Evolutionary conservation across 2,113 vertebrate genomes (phyloP), one percentile per base, ranked within the genome.

Genomic region (Aegithalos caudatus): DNA sequence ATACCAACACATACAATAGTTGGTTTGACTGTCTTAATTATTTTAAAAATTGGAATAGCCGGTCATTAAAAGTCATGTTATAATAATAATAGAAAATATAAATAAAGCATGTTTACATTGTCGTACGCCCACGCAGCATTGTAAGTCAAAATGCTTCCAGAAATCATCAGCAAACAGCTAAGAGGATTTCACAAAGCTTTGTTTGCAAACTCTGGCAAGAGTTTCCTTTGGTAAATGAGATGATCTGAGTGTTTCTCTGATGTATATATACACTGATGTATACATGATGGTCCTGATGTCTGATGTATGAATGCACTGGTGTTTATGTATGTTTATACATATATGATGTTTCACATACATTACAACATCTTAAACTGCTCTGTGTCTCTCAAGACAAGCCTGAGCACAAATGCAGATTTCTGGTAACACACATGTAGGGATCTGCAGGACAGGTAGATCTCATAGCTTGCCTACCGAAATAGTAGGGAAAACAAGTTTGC

Each of bases 61-160:
- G 0, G 64, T 81, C 90, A 92, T 88, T 88, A 92, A 45, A 82
- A 94, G 82, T 83, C 80, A 93, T 56, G 60, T 40, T 83, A 66
- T 50, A 90, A 92, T 60, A 94, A 86, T 53, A 96, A 80, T 24
- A 91, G 77, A 66, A 90, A 92, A 88, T 53, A n/a, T 88, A 96
- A 97, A 95, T 66, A 96, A 86, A 86, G 35, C 42, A 31, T 56
- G 72, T 84, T 95, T 93, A 90, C 80, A 73, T 27, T 71, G 69
- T 81, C 44, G 62, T 83, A 83, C 76, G 66, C 94, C 76, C 95
- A 96, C 76, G 1, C 86, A 70, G 31, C 71, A 94, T 14, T 81
- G 51, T 90, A 90, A 80, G 53, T 54, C 50, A 90, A 62, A 87
- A 80, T 33, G 35, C 47, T 88, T 94, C 77, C 60, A 77, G 66